Conservation (phyloP, 2,888 invertebrate genomes). For the Rotaria magnacalcarata region DNA sequence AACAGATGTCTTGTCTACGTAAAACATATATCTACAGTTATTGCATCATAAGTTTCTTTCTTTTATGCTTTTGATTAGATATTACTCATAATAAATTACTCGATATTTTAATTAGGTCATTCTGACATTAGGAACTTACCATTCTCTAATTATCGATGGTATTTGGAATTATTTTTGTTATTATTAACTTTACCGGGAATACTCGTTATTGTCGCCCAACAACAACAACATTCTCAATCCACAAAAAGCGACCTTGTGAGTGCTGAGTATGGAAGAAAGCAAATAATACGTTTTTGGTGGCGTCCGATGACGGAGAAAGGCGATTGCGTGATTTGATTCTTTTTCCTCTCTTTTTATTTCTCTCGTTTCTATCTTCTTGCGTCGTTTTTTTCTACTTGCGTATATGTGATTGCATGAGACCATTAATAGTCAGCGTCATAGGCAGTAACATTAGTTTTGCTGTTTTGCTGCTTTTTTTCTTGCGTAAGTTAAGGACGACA, state of each 20-base stretch:
- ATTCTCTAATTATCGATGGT: background rate
- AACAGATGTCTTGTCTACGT: background rate
- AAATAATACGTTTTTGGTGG: background rate
- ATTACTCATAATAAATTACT: background rate
- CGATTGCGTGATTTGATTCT: slow-evolving; percentile 22
- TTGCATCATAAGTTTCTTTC: background rate
- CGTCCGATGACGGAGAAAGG: background rate
- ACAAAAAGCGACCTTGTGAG: background rate
- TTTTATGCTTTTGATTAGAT: background rate
- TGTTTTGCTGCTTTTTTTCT: slow-evolving; percentile 15
- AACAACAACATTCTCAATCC: slow-evolving; percentile 2
- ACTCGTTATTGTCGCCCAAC: background rate
- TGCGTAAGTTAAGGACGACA: slow-evolving; percentile 18
- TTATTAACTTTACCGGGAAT: background rate
- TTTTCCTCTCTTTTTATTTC: background rate
- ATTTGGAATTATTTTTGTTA: background rate
- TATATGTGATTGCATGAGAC: background rate
- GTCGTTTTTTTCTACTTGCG: slow-evolving; percentile 2
- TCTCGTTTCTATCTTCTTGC: slow-evolving; percentile 18
- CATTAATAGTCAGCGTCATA: background rate
- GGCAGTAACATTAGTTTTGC: background rate
- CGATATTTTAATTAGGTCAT: background rate
- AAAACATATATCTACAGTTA: background rate
- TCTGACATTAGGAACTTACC: background rate
- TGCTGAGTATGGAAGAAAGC: slow-evolving; percentile 9